A percentile compares a stretch with the other conserved stretches of the same genome.
Evolutionary conservation across 2,113 vertebrate genomes (phyloP).

Genomic region (Aramus guarauna): DNA sequence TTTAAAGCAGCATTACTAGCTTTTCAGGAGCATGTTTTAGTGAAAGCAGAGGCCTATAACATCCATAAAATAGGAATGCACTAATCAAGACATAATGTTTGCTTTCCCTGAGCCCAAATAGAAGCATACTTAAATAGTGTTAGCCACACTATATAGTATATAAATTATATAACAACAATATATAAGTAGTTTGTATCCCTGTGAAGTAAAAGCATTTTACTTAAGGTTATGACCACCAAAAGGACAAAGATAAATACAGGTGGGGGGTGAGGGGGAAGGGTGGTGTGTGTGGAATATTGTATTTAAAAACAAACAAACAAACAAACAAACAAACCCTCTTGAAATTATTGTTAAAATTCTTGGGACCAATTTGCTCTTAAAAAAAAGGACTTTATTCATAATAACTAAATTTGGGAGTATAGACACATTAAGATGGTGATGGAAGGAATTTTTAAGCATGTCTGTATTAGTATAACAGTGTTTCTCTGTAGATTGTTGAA

Average conservation of each 20-base stretch:
- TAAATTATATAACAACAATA: background rate
- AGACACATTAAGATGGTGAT: background rate
- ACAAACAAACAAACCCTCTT: background rate
- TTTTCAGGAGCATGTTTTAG: background rate
- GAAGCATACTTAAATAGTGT: background rate
- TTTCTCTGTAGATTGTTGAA: background rate
- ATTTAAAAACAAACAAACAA: background rate
- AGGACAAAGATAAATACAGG: background rate
- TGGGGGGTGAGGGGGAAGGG: too few relatives aligned
- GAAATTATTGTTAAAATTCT: background rate
- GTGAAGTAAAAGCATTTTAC: background rate
- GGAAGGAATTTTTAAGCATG: background rate
- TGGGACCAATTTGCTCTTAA: background rate
- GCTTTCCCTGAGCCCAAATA: background rate
- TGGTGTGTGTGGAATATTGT: too few relatives aligned
- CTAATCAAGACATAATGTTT: background rate
- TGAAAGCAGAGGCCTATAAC: background rate
- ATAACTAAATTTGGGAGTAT: background rate
- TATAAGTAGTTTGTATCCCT: background rate
- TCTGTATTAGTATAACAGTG: fast-evolving
- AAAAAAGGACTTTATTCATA: background rate
- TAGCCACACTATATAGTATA: background rate
- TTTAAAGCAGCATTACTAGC: background rate
- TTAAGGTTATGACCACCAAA: background rate
- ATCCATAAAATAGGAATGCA: background rate